phyloP scores from a whole-genome alignment of 2,797 vertebrate genomes.

The Selene dorsalis region DNA sequence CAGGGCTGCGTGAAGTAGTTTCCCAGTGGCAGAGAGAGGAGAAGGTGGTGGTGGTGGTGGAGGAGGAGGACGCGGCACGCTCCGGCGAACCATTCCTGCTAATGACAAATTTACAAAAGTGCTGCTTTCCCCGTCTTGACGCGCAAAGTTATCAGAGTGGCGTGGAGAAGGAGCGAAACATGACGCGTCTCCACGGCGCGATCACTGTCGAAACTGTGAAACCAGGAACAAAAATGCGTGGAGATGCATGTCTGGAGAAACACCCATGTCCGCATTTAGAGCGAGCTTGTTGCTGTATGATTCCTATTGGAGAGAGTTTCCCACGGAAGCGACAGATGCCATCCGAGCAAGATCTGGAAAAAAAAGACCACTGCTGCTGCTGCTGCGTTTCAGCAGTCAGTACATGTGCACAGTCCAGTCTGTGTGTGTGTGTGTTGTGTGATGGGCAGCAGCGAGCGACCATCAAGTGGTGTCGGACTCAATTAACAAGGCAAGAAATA shows the following conservation, averaged over 20 bases:
- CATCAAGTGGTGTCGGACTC: constrained; percentile 50
- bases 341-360: constrained; percentile 18
- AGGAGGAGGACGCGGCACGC: constrained; percentile 62
- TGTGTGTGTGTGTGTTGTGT: not conserved
- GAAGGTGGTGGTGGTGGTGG: too few relatives aligned
- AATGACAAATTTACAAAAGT: constrained; percentile 48
- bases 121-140: constrained; percentile 15
- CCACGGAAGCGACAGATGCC: constrained; percentile 71
- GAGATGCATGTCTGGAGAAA: constrained; percentile 71
- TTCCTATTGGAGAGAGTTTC: constrained; percentile 76
- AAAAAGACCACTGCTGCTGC: constrained; percentile 27
- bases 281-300: constrained; percentile 56
- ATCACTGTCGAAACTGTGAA: constrained; percentile 41
- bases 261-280: constrained; percentile 78
- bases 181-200: constrained; percentile 32
- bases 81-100: constrained; percentile 74
- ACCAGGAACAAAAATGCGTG: constrained; percentile 65
- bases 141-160: constrained; percentile 65
- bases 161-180: constrained; percentile 21
- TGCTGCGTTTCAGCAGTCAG: constrained; percentile 9
- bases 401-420: not conserved
- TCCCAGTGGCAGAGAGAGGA: constrained; percentile 46
- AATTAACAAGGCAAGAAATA: constrained; percentile 33
- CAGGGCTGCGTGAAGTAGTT: constrained; percentile 63
- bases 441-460: not conserved